Conservation (phyloP, 2,797 vertebrate genomes). For the Salmo trutta region DNA sequence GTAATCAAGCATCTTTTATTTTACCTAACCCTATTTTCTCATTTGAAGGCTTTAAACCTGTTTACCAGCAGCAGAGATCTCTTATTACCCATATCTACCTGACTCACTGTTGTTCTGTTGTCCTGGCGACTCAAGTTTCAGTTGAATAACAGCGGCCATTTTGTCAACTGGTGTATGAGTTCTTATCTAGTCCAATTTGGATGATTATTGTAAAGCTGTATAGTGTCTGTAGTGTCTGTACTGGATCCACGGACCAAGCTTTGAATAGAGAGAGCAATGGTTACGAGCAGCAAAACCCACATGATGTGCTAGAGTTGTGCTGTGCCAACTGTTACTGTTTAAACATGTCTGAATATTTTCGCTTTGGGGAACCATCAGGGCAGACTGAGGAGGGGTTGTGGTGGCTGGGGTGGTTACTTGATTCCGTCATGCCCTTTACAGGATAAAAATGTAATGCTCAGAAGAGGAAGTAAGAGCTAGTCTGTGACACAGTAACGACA, state of each 20-base stretch:
- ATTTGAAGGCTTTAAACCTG: neutral
- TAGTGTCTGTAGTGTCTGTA: neutral
- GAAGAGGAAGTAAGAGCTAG: slow-evolving; percentile 46
- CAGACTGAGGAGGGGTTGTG: neutral
- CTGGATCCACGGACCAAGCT: neutral
- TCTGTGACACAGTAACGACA: neutral
- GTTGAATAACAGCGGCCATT: neutral
- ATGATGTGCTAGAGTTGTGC: neutral
- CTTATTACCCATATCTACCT: neutral
- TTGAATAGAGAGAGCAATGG: neutral
- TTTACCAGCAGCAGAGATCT: neutral
- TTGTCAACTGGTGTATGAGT: neutral
- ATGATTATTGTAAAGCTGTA: neutral
- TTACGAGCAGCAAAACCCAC: neutral
- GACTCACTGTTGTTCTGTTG: slow-evolving; percentile 10
- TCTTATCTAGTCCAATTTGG: neutral
- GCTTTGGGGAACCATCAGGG: neutral
- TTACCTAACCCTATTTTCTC: neutral
- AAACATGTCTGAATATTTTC: neutral
- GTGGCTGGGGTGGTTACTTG: neutral
- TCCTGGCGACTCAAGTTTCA: slow-evolving; percentile 1
- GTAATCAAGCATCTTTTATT: neutral
- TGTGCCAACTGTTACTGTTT: neutral
- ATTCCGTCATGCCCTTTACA: neutral
- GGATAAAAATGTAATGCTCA: neutral